These are phyloP conservation scores for Stramonita haemastoma DNA, from an alignment of 2,888 invertebrate genomes.

Conservation along the genomic window DNA sequence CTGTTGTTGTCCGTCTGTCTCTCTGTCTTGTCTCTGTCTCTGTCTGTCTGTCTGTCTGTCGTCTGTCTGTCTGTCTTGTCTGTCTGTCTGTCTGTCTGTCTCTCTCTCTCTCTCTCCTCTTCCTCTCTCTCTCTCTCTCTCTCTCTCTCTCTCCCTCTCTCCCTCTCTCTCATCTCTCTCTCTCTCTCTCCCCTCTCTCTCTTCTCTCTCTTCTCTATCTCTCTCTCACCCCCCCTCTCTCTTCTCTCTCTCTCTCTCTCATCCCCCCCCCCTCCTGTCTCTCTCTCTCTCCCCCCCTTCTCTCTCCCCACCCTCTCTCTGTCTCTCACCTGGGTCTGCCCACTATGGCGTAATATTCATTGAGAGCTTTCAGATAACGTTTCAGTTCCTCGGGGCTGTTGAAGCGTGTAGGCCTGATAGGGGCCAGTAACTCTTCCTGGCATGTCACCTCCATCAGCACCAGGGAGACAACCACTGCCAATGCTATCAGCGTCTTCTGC, in stretches of 20 bases:
- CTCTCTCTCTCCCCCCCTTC: not conserved
- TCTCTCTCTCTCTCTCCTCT: not conserved
- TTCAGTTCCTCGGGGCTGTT: constrained; percentile 79
- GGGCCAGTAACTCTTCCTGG: constrained; percentile 68
- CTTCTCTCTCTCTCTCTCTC: not conserved
- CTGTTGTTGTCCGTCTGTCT: not conserved
- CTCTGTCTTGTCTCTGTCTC: not conserved
- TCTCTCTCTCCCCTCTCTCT: not conserved
- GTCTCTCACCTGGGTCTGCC: constrained; percentile 24
- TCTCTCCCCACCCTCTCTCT: not conserved
- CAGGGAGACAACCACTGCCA: constrained; percentile 55
- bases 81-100: not conserved
- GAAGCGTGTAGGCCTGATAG: constrained; percentile 78
- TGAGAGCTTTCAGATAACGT: constrained; percentile 79
- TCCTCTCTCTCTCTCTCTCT: not conserved
- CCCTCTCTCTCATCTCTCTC: no score
- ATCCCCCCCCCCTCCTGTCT: not conserved
- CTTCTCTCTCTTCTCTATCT: not conserved
- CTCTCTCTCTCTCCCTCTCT: not conserved
- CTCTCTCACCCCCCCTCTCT: not conserved
- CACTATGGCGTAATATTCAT: constrained; percentile 79
- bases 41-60: not conserved
- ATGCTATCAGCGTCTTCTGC: constrained; percentile 47
- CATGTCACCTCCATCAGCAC: constrained; percentile 58
- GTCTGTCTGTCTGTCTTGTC: not conserved